phyloP scores from a whole-genome alignment of 2,113 vertebrate species.

The Symphodus melops region DNA sequence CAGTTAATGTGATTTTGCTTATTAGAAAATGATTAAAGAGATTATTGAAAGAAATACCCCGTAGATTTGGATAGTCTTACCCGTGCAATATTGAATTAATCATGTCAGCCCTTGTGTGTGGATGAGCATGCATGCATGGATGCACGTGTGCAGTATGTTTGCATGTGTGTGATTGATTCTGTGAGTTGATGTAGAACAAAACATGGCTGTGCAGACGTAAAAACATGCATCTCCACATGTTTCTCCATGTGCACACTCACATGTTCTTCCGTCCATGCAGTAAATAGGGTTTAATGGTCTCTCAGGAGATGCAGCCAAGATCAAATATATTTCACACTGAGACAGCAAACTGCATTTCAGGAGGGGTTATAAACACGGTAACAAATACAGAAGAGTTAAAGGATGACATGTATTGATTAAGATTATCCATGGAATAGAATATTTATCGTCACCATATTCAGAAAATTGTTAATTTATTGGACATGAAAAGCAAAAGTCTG shows the following conservation, averaged over 20 bases:
- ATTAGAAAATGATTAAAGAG: constrained; percentile 9
- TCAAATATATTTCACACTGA: not conserved
- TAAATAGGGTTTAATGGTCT: not conserved
- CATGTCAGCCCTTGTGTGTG: not conserved
- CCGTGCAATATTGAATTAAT: not conserved
- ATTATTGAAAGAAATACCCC: not conserved
- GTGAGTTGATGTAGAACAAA: not conserved
- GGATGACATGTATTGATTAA: too few relatives aligned
- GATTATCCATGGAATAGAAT: too few relatives aligned
- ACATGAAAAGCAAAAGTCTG: too few relatives aligned
- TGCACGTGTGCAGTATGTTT: not conserved
- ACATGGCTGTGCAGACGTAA: not conserved
- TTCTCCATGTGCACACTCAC: not conserved
- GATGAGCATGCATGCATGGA: not conserved
- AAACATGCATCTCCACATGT: not conserved
- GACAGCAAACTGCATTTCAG: not conserved
- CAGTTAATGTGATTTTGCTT: not conserved
- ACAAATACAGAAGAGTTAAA: too few relatives aligned
- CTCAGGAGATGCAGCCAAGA: not conserved
- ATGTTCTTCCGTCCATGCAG: not conserved
- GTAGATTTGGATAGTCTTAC: constrained; percentile 5
- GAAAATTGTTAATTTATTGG: too few relatives aligned
- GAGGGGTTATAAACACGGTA: not conserved
- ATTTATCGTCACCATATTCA: too few relatives aligned
- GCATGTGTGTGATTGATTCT: not conserved